Percentiles rank a stretch among this genome's conserved stretches.
phyloP scores from a whole-genome alignment of 2,888 invertebrate species.

The Coenonympha glycerion region DNA sequence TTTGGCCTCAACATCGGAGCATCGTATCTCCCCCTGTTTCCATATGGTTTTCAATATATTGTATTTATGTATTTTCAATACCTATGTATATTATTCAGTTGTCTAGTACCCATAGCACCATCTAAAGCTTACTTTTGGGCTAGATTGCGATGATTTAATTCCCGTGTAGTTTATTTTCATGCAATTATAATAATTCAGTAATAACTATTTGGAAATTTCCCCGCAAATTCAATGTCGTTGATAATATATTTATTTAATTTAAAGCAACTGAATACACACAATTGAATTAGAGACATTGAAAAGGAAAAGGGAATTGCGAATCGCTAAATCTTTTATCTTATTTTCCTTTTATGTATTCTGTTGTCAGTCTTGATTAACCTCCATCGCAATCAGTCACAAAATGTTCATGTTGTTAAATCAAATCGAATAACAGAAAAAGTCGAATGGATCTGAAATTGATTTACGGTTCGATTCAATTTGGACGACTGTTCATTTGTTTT shows the following conservation, averaged over 20 bases:
- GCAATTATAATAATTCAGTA: too few relatives aligned
- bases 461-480: background rate
- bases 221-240: background rate
- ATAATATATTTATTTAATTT: background rate
- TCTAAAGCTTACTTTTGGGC: too few relatives aligned
- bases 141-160: too few relatives aligned
- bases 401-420: background rate
- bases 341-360: background rate
- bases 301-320: background rate
- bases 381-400: background rate
- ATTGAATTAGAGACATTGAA: background rate
- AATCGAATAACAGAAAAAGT: background rate
- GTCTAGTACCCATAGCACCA: too few relatives aligned
- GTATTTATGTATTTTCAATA: too few relatives aligned
- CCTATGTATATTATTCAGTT: too few relatives aligned
- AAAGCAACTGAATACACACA: background rate
- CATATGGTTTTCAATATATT: too few relatives aligned
- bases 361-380: slow-evolving; percentile 1
- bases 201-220: too few relatives aligned
- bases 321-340: background rate
- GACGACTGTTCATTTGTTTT: background rate
- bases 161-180: too few relatives aligned
- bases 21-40: too few relatives aligned
- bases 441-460: background rate
- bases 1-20: too few relatives aligned